Evolutionary conservation across 1,140 invertebrate genomes (phyloP).

Genomic region (Drosophila chauvacae): DNA sequence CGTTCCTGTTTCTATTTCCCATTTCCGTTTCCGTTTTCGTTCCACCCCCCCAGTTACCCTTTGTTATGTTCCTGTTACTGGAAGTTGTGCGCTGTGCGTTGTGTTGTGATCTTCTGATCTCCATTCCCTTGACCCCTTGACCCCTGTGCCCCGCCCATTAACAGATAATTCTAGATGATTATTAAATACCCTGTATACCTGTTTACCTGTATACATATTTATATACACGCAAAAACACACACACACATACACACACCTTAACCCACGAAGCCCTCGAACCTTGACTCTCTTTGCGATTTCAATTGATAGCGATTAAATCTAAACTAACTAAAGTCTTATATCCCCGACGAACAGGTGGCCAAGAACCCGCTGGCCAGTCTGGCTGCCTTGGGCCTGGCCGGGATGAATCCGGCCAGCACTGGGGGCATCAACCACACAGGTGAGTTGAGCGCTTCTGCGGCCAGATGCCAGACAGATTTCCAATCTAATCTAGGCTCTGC

Average conservation of each 20-base stretch:
- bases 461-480: conserved; percentile 54
- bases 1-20: conserved; percentile 24
- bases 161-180: conserved; percentile 18
- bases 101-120: conserved; percentile 63
- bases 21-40: conserved; percentile 34
- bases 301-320: conserved; percentile 10
- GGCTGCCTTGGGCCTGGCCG: conserved; percentile 93
- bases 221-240: background rate
- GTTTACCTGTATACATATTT: conserved; percentile 35
- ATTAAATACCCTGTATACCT: conserved; percentile 16
- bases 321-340: conserved; percentile 15
- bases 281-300: conserved; percentile 13
- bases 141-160: conserved; percentile 10
- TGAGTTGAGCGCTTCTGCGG: conserved; percentile 85
- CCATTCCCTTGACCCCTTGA: conserved; percentile 1
- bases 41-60: conserved; percentile 6
- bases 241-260: conserved; percentile 35
- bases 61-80: conserved; percentile 50
- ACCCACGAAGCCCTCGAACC: conserved; percentile 42
- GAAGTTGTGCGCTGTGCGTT: conserved; percentile 69
- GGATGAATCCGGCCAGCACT: conserved; percentile 91
- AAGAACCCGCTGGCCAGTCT: conserved; percentile 94
- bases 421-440: conserved; percentile 95
- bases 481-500: conserved; percentile 57
- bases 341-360: conserved; percentile 85